Evolutionary conservation across 2,113 vertebrate species (phyloP).

Genomic region (Equus przewalskii): DNA sequence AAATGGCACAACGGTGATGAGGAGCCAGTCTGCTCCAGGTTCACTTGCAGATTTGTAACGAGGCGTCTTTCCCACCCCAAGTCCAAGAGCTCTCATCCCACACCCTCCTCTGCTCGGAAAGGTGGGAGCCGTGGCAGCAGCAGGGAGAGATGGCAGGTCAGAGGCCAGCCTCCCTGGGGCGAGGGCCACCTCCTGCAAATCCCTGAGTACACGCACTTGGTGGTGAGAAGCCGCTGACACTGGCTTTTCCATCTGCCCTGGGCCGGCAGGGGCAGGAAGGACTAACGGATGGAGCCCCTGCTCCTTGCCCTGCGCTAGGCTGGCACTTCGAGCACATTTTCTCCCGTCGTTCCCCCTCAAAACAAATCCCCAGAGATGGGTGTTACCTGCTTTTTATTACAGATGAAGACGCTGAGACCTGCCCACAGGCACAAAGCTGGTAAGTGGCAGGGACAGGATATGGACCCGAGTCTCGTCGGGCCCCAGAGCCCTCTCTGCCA

Average conservation of each 20-base stretch:
- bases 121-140: accelerated
- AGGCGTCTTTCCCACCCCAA: neutral
- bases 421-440: neutral
- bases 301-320: neutral
- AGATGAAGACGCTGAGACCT: neutral
- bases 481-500: neutral
- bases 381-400: neutral
- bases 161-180: too few relatives aligned
- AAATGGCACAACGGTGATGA: neutral
- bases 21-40: neutral
- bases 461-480: neutral
- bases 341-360: neutral
- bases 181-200: too few relatives aligned
- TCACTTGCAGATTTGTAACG: neutral
- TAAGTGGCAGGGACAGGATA: neutral
- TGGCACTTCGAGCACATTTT: constrained; percentile 59
- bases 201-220: too few relatives aligned
- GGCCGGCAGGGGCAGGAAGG: accelerated
- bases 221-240: accelerated
- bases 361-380: neutral
- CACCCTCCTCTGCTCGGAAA: accelerated
- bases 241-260: neutral
- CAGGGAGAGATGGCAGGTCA: accelerated
- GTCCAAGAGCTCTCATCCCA: neutral
- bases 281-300: accelerated